A percentile compares a stretch with the other conserved stretches of the same genome.
phyloP scores from a whole-genome alignment of 2,888 invertebrate species.

The Drosophila affinis region DNA sequence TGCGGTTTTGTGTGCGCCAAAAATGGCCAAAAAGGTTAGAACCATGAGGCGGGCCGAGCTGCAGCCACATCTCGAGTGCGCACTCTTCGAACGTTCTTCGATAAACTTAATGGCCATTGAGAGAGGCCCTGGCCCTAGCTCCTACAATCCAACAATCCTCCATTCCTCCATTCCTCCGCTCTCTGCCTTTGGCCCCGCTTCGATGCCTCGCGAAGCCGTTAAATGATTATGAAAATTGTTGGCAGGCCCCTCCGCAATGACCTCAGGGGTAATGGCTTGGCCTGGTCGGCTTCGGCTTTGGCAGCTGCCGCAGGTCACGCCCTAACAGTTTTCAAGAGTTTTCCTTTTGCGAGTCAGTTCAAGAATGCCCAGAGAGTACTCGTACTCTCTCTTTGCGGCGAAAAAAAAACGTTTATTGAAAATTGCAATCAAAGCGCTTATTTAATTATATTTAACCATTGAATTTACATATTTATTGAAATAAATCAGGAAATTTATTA shows the following conservation, averaged over 20 bases:
- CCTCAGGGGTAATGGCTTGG: conserved; percentile 39
- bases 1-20: conserved; percentile 58
- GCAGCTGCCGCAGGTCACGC: conserved; percentile 66
- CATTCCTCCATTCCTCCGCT: conserved; percentile 9
- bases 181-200: not conserved
- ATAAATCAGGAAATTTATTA: conserved; percentile 23
- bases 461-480: conserved; percentile 3
- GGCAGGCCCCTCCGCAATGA: conserved; percentile 62
- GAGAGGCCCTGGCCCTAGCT: conserved; percentile 42
- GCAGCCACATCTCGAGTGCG: conserved; percentile 56
- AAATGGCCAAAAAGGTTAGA: conserved; percentile 53
- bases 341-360: conserved; percentile 27
- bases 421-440: conserved; percentile 24
- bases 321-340: conserved; percentile 64
- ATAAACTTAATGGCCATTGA: conserved; percentile 77
- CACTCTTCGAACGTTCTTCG: conserved; percentile 70
- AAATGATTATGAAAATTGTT: conserved; percentile 76
- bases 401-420: not conserved
- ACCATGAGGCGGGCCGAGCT: not conserved
- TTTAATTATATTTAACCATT: conserved; percentile 11
- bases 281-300: conserved; percentile 35
- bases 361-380: conserved; percentile 22
- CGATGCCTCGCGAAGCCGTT: conserved; percentile 48
- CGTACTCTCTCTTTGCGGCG: not conserved
- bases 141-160: conserved; percentile 2